Evolutionary conservation across 2,797 vertebrate species (phyloP).

Genomic region (Sebastes paucispinis): DNA sequence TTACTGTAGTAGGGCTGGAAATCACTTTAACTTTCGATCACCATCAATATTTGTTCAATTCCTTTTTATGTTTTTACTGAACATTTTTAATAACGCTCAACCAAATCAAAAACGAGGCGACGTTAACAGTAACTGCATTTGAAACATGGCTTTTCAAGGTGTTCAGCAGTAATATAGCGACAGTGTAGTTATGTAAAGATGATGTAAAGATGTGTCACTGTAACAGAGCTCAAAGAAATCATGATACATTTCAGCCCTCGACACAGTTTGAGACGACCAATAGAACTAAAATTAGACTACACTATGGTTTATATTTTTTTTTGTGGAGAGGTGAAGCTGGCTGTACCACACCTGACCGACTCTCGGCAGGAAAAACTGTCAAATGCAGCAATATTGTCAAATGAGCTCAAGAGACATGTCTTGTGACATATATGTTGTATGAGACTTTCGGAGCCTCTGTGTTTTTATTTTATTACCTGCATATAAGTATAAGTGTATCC

Average conservation of each 20-base stretch:
- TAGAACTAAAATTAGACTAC: fast-evolving
- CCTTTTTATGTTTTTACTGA: neutral
- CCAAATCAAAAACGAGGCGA: neutral
- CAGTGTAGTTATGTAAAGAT: neutral
- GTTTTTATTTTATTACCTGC: too few species aligned
- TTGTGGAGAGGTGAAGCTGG: neutral
- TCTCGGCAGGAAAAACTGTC: neutral
- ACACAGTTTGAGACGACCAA: neutral
- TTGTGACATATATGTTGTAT: neutral
- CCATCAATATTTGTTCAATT: neutral
- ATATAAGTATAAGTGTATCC: too few species aligned
- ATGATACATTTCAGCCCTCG: neutral
- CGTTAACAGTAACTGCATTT: neutral
- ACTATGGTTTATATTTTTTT: neutral
- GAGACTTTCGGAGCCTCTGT: too few species aligned
- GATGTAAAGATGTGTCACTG: too few species aligned
- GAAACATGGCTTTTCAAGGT: neutral
- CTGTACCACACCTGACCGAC: neutral
- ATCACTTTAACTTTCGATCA: too few species aligned
- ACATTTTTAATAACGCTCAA: neutral
- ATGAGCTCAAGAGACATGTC: neutral
- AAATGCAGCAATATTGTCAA: neutral
- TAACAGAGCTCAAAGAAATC: too few species aligned
- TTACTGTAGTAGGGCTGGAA: too few species aligned
- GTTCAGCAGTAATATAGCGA: fast-evolving